A percentile compares a stretch with the other conserved stretches of the same genome.
Evolutionary conservation across 2,797 vertebrate genomes (phyloP).

Genomic region (Syngnathus rostellatus): DNA sequence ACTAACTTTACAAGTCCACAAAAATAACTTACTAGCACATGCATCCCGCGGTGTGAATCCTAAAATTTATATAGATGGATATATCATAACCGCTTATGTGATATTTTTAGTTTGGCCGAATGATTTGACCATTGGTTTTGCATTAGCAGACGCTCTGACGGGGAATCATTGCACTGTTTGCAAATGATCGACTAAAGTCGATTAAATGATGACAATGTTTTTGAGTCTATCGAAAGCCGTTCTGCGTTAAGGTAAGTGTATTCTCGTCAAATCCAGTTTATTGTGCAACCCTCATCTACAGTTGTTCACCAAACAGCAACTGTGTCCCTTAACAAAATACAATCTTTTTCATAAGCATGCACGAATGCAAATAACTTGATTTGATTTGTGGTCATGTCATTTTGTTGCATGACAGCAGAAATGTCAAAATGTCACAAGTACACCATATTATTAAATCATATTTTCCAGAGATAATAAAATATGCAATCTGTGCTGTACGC

Average conservation of each 20-base stretch:
- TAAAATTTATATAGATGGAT: neutral
- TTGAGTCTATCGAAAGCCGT: neutral
- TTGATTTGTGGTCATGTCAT: neutral
- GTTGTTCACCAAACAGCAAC: neutral
- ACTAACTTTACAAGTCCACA: slow-evolving; percentile 10
- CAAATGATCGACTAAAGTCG: neutral
- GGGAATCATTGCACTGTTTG: neutral
- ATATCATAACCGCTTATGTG: too few species aligned
- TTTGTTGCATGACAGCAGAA: neutral
- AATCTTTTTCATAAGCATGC: neutral
- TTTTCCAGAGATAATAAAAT: neutral
- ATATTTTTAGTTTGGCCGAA: neutral
- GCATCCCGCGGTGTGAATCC: neutral
- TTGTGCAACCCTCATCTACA: too few species aligned
- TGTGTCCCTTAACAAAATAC: neutral
- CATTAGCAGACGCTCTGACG: neutral
- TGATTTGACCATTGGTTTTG: neutral
- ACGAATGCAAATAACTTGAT: neutral
- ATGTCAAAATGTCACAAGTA: neutral
- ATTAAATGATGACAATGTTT: neutral
- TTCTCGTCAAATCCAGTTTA: neutral
- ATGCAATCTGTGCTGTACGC: neutral
- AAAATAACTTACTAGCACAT: neutral
- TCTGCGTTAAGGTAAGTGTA: neutral
- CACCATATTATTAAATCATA: neutral